Conservation (phyloP, 2,888 invertebrate species). For the Euproctis similis region DNA sequence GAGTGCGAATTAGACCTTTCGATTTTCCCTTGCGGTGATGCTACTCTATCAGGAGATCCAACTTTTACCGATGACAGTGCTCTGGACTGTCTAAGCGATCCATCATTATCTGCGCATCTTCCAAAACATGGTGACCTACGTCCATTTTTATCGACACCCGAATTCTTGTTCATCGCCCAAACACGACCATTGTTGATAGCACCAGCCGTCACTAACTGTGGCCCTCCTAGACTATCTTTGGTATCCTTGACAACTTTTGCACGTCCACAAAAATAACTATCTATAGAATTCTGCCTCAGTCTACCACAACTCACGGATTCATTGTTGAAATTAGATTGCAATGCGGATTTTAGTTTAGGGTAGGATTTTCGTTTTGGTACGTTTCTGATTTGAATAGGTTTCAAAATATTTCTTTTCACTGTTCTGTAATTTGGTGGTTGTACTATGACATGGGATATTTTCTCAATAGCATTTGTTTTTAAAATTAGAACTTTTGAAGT, state of each 20-base stretch:
- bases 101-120: conserved; percentile 32
- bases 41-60: conserved; percentile 31
- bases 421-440: conserved; percentile 69
- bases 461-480: conserved; percentile 62
- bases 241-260: conserved; percentile 23
- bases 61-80: conserved; percentile 25
- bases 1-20: conserved; percentile 33
- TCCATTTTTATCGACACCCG: conserved; percentile 45
- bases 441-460: conserved; percentile 62
- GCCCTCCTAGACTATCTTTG: conserved; percentile 17
- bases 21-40: conserved; percentile 31
- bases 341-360: conserved; percentile 27
- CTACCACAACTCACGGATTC: conserved; percentile 28
- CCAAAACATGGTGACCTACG: conserved; percentile 26
- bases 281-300: conserved; percentile 49
- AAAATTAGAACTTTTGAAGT: conserved; percentile 67
- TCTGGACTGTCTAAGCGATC: conserved; percentile 25
- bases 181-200: conserved; percentile 32
- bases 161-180: conserved; percentile 56
- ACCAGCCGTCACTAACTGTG: conserved; percentile 16
- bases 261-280: conserved; percentile 38
- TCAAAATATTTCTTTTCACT: conserved; percentile 49
- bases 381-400: conserved; percentile 40
- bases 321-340: conserved; percentile 32
- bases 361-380: conserved; percentile 26